A percentile compares a stretch with the other conserved stretches of the same genome.
phyloP scores from a whole-genome alignment of 2,797 vertebrate genomes.

The Hydrocynus forskahlii region DNA sequence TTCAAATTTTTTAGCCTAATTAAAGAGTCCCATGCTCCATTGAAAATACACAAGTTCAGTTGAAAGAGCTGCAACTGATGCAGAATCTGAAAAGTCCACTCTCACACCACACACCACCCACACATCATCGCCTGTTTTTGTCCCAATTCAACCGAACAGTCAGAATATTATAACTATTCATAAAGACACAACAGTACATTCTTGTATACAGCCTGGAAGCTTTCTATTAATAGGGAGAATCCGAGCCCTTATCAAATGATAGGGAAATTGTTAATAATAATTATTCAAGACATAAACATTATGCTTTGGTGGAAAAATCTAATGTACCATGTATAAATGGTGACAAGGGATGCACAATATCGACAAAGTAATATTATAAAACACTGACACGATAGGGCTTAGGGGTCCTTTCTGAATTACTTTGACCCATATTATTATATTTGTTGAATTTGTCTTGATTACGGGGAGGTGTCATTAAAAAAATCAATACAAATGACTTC shows the following conservation, averaged over 20 bases:
- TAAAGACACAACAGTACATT: conserved; percentile 2
- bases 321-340: neutral
- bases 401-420: no score
- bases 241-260: neutral
- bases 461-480: no score
- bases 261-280: conserved; percentile 2
- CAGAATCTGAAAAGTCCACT: neutral
- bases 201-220: conserved; percentile 1
- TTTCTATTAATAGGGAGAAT: conserved; percentile 18
- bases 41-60: neutral
- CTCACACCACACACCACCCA: neutral
- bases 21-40: conserved; percentile 6
- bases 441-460: no score
- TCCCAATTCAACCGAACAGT: no score
- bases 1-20: neutral
- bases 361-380: neutral
- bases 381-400: no score
- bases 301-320: neutral
- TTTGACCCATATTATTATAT: no score
- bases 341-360: neutral
- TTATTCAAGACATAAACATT: neutral
- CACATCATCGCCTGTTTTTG: neutral
- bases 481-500: no score
- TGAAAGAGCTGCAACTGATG: neutral
- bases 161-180: neutral